Evolutionary conservation across 2,888 invertebrate species (phyloP).

Genomic region (Pseudococcus viburni): DNA sequence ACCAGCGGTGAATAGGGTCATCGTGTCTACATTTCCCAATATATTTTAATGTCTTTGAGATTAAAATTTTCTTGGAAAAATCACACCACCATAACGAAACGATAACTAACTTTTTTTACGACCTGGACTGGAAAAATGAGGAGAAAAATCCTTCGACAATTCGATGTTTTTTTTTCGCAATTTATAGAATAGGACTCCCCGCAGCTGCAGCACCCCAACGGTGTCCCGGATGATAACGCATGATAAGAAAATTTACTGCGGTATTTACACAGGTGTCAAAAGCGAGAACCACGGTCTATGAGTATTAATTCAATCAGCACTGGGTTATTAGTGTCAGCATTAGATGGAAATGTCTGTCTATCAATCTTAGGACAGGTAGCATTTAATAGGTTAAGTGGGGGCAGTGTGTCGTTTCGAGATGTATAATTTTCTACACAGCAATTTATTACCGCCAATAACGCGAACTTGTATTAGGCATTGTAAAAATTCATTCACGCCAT

Average conservation of each 20-base stretch:
- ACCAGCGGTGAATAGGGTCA: not conserved
- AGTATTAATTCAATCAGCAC: conserved; percentile 46
- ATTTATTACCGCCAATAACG: conserved; percentile 43
- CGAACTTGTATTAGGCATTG: not conserved
- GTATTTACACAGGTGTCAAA: conserved; percentile 46
- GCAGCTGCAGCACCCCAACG: not conserved
- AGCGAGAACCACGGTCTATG: not conserved
- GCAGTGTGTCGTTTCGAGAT: conserved; percentile 39
- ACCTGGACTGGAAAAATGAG: not conserved
- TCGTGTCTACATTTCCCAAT: not conserved
- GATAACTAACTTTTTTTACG: not conserved
- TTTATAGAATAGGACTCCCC: not conserved
- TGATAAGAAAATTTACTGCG: not conserved
- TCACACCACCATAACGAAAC: not conserved
- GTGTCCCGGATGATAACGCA: not conserved
- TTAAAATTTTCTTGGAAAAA: not conserved
- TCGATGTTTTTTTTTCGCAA: not conserved
- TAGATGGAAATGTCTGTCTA: conserved; percentile 49
- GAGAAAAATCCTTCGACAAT: not conserved
- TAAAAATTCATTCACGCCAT: conserved; percentile 14
- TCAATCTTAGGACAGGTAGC: conserved; percentile 46
- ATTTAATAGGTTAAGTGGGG: conserved; percentile 45
- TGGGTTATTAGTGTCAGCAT: conserved; percentile 52
- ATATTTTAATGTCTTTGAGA: not conserved
- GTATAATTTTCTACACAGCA: conserved; percentile 29